Base-by-base conservation (phyloP, 2,888 invertebrate genomes). In the Drosophila stalkeri region DNA sequence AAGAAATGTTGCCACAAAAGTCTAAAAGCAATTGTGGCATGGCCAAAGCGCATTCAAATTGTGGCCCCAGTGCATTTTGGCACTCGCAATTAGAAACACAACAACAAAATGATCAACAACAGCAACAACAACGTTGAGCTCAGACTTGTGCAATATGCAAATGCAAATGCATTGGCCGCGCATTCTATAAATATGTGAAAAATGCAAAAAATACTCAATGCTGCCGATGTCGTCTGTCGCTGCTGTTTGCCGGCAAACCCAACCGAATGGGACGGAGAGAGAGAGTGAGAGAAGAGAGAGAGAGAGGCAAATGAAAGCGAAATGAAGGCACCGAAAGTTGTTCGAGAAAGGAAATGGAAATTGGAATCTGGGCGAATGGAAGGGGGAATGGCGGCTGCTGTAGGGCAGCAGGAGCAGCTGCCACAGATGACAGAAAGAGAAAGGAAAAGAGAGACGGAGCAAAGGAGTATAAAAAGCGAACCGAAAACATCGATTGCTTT, bases 171-270 rank as follows among this genome's bases (percentile, higher is more conserved):
- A 27, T 49, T 52, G 70, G 72, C 54, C 47, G 60, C 59, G 64
- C 75, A 87, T 87, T 85, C 82, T 82, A 82, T 87, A 82, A 82
- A 82, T 82, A 82, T 78, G 75, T 74, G 64, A 74, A 74, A 78
- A 62, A 79, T 74, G 69, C 27, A 68, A 74, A 69, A 77, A 69
- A 77, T 68, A 74, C 68, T 35, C 44, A 43, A 55, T 59, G 57
- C 77, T 56, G 64, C 65, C 31, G 31, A n/a, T 71, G 82, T 64
- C 70, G 79, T 63, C 78, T 39, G 33, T 56, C 39, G 33, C 20
- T 33, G 46, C 49, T 12, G 49, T 51, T 33, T 37, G 46, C 65
- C 46, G 57, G 56, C 61, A 41, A 39, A 18, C 57, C 57, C 52
- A 46, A 46, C 11, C 56, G 64, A 62, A 41, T 47, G 56, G 27